phyloP scores from a whole-genome alignment of 2,113 vertebrate genomes.

The Urocynchramus pylzowi region DNA sequence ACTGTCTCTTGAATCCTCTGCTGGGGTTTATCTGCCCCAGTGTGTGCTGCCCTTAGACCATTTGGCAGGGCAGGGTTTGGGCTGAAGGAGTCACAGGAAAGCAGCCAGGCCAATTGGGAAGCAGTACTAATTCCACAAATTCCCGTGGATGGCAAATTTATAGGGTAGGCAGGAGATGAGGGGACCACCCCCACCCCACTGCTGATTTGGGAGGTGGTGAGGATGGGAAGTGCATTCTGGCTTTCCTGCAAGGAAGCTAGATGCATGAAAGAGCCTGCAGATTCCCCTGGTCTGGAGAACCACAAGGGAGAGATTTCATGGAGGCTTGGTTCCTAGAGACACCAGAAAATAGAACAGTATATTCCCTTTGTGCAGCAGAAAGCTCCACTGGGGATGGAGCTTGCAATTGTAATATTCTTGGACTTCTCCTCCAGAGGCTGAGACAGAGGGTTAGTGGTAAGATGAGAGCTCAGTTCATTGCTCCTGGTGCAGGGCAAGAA shows the following conservation, averaged over 20 bases:
- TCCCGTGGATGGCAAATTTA: background rate
- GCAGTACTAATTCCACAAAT: background rate
- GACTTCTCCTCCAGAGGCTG: background rate
- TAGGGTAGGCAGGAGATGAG: background rate
- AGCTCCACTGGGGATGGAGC: background rate
- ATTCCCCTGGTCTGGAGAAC: background rate
- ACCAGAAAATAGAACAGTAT: background rate
- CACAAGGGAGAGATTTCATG: background rate
- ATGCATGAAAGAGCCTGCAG: background rate
- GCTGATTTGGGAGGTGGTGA: background rate
- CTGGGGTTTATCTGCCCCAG: background rate
- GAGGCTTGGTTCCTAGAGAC: background rate
- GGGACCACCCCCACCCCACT: accelerated
- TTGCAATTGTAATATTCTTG: background rate
- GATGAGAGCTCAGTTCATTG: conserved; percentile 4
- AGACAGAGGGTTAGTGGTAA: background rate
- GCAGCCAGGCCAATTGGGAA: background rate
- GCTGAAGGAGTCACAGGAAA: background rate
- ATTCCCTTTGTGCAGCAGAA: background rate
- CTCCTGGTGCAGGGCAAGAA: conserved; percentile 18
- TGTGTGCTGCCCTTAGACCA: background rate
- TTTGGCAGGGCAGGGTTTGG: background rate
- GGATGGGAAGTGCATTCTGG: background rate
- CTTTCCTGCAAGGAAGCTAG: background rate
- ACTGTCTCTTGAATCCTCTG: background rate